Percentiles rank a stretch among this genome's conserved stretches.
These are phyloP conservation scores for Ceratina japonica DNA, from an alignment of 1,140 invertebrate species.

Conservation along the genomic window DNA sequence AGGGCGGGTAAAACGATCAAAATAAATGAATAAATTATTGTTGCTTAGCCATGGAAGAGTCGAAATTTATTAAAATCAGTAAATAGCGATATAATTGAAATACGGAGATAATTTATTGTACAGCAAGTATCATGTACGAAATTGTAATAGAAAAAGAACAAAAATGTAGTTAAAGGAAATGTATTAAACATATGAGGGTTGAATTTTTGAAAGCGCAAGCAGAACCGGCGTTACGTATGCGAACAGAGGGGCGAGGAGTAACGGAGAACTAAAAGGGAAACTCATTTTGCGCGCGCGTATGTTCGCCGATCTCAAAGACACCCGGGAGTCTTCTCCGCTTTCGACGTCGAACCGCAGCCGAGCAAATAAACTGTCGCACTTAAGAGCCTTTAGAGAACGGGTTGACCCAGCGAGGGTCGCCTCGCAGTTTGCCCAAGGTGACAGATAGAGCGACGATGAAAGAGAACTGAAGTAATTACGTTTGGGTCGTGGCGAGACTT, in stretches of 20 bases:
- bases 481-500: constrained; percentile 61
- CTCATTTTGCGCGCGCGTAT: constrained; percentile 31
- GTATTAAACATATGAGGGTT: background rate
- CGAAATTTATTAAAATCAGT: too few species aligned
- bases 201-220: background rate
- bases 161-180: too few species aligned
- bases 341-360: constrained; percentile 17
- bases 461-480: constrained; percentile 68
- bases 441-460: constrained; percentile 68
- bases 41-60: too few species aligned
- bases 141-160: too few species aligned
- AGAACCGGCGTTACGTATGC: background rate
- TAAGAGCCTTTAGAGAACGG: constrained; percentile 53
- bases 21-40: constrained; percentile 5
- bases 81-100: too few species aligned
- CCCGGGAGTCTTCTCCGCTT: constrained; percentile 7
- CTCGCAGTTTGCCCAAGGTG: constrained; percentile 59
- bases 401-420: constrained; percentile 49
- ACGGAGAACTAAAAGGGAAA: background rate
- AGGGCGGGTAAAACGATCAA: too few species aligned
- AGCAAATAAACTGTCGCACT: constrained; percentile 64
- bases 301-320: constrained; percentile 35
- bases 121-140: too few species aligned
- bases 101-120: too few species aligned
- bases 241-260: background rate